Evolutionary conservation across 2,113 vertebrate genomes (phyloP), one percentile per base, ranked within the genome.

Genomic region (Leucopternis melanops): DNA sequence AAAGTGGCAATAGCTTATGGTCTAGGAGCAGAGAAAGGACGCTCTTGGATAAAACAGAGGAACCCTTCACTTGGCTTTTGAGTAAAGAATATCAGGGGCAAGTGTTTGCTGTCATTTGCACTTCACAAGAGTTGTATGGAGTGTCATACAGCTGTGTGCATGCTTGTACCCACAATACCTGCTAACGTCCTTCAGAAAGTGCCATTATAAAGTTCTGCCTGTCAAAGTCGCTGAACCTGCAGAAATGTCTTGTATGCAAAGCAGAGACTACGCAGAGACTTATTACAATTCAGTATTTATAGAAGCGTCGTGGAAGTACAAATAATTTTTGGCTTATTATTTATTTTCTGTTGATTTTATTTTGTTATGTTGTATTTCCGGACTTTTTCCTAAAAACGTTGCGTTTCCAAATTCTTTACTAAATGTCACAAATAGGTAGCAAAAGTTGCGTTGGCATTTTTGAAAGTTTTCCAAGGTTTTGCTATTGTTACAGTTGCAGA

Each of bases 141-240:
- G 16, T 9, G 31, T 17, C 54, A 10, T 25, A 5, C 14, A 61
- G 26, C 50, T 1, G 0, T 3, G 23, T 13, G n/a, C 2, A 0
- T 3, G 2, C 29, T 55, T 32, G 59, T n/a, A 19, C 31, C 36
- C 7, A 1, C 8, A 54, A 20, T 15, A 9, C 49, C 71, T 58
- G 6, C 58, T 19, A 3, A 57, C 11, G 42, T 45, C n/a, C 57
- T 52, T 27, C 50, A 45, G 45, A 47, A 75, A 72, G 16, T 3
- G 1, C 25, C 16, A 0, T 26, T 27, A 5, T 4, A 47, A 63
- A 75, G 26, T 58, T 52, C 44, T 44, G 44, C 19, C 52, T 29
- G 10, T 21, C 40, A 19, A 72, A 86, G 17, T 31, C 81, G 27
- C 27, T 10, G 8, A 69, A 54, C 31, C 23, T 23, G 20, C 63